These are phyloP conservation scores for Athripsodes cinereus DNA, from an alignment of 2,888 invertebrate species.

Conservation along the genomic window DNA sequence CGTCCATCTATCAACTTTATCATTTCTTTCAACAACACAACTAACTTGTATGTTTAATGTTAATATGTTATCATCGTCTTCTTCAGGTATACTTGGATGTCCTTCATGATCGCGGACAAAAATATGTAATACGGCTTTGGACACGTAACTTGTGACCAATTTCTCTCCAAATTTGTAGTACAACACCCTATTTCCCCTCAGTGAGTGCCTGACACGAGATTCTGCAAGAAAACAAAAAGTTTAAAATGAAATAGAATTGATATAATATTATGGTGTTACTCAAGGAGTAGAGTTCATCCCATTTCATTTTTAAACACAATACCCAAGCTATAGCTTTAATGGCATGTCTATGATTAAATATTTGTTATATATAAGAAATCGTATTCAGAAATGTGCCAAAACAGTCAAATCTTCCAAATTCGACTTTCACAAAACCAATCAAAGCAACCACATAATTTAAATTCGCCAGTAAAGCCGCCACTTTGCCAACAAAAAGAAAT, in stretches of 20 bases:
- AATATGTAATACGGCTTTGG: conserved; percentile 63
- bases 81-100: conserved; percentile 10
- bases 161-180: conserved; percentile 68
- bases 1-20: conserved; percentile 18
- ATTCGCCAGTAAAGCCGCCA: conserved; percentile 9
- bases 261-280: too few relatives aligned
- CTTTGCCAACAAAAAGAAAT: conserved; percentile 2
- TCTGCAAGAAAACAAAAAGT: conserved; percentile 48
- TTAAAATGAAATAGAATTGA: too few relatives aligned
- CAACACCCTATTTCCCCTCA: conserved; percentile 60
- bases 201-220: conserved; percentile 59
- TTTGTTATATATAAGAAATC: too few relatives aligned
- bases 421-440: not conserved
- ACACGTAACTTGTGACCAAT: conserved; percentile 62
- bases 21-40: conserved; percentile 40
- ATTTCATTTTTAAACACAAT: too few relatives aligned
- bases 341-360: too few relatives aligned
- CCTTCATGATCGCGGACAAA: conserved; percentile 50
- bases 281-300: too few relatives aligned
- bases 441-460: not conserved
- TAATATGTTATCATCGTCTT: conserved; percentile 30
- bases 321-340: too few relatives aligned
- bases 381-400: too few relatives aligned
- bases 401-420: conserved; percentile 1
- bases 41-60: conserved; percentile 29